Evolutionary conservation across 2,113 vertebrate genomes (phyloP).

Genomic region (Lota lota): DNA sequence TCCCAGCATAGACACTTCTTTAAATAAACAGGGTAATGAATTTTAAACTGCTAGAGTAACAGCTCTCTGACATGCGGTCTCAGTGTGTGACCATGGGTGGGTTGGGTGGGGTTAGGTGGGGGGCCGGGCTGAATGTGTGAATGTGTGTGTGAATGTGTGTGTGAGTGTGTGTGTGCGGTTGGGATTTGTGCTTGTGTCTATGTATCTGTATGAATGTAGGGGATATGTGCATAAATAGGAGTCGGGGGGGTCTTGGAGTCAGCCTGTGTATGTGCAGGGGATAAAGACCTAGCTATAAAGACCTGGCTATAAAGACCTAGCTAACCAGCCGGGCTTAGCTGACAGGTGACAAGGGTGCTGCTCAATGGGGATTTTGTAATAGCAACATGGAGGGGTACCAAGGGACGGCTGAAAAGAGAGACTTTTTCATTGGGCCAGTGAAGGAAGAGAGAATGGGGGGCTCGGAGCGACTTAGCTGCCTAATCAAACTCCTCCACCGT

Average conservation of each 20-base stretch:
- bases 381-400: slow-evolving; percentile 78
- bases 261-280: slow-evolving; percentile 70
- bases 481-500: slow-evolving; percentile 77
- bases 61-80: slow-evolving; percentile 75
- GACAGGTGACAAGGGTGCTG: slow-evolving; percentile 84
- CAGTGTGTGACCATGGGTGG: slow-evolving; percentile 68
- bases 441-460: slow-evolving; percentile 70
- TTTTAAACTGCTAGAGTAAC: slow-evolving; percentile 79
- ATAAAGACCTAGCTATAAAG: slow-evolving; percentile 58
- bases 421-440: slow-evolving; percentile 70
- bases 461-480: slow-evolving; percentile 64
- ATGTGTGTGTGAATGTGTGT: slow-evolving; percentile 64
- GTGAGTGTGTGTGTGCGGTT: slow-evolving; percentile 50
- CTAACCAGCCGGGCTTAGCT: slow-evolving; percentile 80
- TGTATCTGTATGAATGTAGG: slow-evolving; percentile 65
- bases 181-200: slow-evolving; percentile 52
- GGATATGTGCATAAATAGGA: slow-evolving; percentile 60
- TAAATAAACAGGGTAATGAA: slow-evolving; percentile 78
- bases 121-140: slow-evolving; percentile 55
- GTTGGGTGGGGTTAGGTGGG: slow-evolving; percentile 40
- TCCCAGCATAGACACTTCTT: slow-evolving; percentile 63
- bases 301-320: slow-evolving; percentile 80
- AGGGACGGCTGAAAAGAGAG: slow-evolving; percentile 77
- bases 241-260: slow-evolving; percentile 56
- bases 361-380: slow-evolving; percentile 85